Conservation (phyloP, 2,888 invertebrate species). For the Stictocephala bisonia region DNA sequence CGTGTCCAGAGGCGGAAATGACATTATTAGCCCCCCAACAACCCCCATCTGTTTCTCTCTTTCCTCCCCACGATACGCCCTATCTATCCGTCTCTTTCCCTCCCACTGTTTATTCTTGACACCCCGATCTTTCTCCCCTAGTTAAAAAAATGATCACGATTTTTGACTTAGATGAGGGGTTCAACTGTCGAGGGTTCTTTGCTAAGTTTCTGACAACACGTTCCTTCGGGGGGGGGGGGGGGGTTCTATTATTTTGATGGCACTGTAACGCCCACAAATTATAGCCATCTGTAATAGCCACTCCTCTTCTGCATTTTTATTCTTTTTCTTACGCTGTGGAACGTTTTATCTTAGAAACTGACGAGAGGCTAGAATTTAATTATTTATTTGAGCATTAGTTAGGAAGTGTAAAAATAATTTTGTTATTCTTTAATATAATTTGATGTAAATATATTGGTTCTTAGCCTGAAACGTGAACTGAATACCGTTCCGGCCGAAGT, state of each 20-base stretch:
- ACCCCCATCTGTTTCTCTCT: neutral
- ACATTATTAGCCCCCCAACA: slow-evolving; percentile 42
- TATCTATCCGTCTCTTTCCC: neutral
- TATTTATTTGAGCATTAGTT: too few relatives aligned
- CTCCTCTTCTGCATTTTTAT: neutral
- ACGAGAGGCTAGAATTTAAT: too few relatives aligned
- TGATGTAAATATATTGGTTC: too few relatives aligned
- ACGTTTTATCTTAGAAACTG: too few relatives aligned
- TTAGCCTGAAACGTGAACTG: too few relatives aligned
- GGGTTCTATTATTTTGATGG: slow-evolving; percentile 10
- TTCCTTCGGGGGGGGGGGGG: neutral
- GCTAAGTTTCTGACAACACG: slow-evolving; percentile 31
- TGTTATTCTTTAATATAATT: too few relatives aligned
- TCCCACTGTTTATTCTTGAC: slow-evolving; percentile 46
- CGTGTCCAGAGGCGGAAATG: slow-evolving; percentile 48
- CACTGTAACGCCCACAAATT: neutral
- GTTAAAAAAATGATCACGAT: slow-evolving; percentile 52
- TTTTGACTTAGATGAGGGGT: slow-evolving; percentile 50
- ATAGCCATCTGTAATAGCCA: neutral
- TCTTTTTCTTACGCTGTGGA: neutral
- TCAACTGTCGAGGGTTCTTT: slow-evolving; percentile 29
- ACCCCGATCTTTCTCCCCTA: slow-evolving; percentile 22
- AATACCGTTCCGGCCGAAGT: too few relatives aligned
- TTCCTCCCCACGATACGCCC: slow-evolving; percentile 5
- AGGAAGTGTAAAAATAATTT: too few relatives aligned